Conservation (phyloP, 2,797 vertebrate species). For the Avahi laniger region DNA sequence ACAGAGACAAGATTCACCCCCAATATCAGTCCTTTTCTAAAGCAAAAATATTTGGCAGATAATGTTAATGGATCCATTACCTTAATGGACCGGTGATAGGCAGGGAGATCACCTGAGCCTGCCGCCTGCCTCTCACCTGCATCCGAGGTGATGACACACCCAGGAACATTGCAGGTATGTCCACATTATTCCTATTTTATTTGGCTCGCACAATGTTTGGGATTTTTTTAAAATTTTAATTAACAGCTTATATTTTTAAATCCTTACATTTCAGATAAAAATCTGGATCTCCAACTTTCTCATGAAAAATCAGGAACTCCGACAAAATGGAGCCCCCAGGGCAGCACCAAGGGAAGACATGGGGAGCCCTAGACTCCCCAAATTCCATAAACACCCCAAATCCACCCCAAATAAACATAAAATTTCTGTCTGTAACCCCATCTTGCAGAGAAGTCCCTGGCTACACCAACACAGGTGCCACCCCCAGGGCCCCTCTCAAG, state of each 20-base stretch:
- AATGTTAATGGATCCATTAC: neutral
- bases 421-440: neutral
- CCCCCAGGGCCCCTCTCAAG: neutral
- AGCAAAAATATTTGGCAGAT: neutral
- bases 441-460: neutral
- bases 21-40: neutral
- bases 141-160: neutral
- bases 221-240: neutral
- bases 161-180: neutral
- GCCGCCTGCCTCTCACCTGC: neutral
- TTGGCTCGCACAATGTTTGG: neutral
- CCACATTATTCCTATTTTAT: neutral
- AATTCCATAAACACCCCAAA: neutral
- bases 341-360: neutral
- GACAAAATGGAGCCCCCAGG: neutral
- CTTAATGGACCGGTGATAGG: no score
- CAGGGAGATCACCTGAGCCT: neutral
- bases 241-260: slow-evolving; percentile 25
- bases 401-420: neutral
- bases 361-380: neutral
- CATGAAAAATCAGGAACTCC: neutral
- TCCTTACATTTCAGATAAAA: neutral
- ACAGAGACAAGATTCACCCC: neutral
- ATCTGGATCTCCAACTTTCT: slow-evolving; percentile 7
- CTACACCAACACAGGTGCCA: neutral